Percentiles rank a stretch among this genome's conserved stretches.
Evolutionary conservation across 2,888 invertebrate species (phyloP).

Genomic region (Drosophila ustulata): DNA sequence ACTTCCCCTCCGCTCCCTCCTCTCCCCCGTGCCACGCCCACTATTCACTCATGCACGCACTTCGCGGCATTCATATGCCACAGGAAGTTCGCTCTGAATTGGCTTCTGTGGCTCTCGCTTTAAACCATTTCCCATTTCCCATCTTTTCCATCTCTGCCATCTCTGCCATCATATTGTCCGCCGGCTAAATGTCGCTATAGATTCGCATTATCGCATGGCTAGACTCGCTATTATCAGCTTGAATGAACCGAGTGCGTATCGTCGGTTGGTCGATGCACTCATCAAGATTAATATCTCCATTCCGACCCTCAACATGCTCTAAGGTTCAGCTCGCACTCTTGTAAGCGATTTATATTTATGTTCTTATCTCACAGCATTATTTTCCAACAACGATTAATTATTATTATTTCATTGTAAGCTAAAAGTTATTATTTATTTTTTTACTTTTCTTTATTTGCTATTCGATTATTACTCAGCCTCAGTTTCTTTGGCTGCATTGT

Average conservation of each 20-base stretch:
- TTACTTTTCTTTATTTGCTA: too few species aligned
- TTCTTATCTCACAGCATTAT: too few species aligned
- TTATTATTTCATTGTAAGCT: too few species aligned
- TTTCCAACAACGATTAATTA: too few species aligned
- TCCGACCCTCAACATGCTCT: not conserved
- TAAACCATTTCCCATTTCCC: not conserved
- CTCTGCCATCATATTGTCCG: conserved; percentile 3
- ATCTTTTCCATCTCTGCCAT: too few species aligned
- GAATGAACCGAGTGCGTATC: not conserved
- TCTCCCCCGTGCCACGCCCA: not conserved
- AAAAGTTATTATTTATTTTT: too few species aligned
- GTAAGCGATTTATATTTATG: too few species aligned
- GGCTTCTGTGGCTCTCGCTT: conserved; percentile 24
- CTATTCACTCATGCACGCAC: not conserved
- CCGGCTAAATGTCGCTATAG: conserved; percentile 8
- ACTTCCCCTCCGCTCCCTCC: conserved; percentile 9
- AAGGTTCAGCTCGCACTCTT: not conserved
- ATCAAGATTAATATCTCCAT: not conserved
- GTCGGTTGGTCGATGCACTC: not conserved
- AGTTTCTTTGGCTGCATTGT: too few species aligned
- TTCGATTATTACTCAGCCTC: too few species aligned
- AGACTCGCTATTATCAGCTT: not conserved
- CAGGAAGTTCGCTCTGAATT: conserved; percentile 45
- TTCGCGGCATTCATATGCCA: conserved; percentile 19
- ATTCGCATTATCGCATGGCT: conserved; percentile 7